Evolutionary conservation across 1,140 invertebrate species (phyloP), one percentile per base, ranked within the genome.

Genomic region (Ectropis grisescens): DNA sequence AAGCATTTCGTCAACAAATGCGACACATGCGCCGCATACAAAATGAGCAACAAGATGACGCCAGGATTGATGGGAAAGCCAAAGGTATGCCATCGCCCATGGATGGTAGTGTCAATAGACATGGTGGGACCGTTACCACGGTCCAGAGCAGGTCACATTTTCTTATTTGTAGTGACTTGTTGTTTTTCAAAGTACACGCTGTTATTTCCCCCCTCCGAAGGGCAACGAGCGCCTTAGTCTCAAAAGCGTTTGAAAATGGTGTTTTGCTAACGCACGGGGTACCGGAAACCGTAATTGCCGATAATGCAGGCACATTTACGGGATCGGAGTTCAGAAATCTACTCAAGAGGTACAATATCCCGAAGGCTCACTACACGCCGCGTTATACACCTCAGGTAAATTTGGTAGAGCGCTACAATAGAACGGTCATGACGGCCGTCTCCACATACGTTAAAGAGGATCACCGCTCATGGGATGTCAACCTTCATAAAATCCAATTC

Each of bases 121-220:
- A 4, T 19, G 8, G 8, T 19, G 16, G 16, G 16, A 19, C 16
- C 16, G 3, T 19, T 19, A 19, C 16, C 16, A 3, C 16, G 16
- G 3, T 19, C 16, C 3, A 4, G 3, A 8, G 3, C 3, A 19
- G 16, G 16, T 19, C 8, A 19, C n/a, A 12, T 32, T 25, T 57
- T 45, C 49, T 11, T 79, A 1, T 32, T 82, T 1, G 70, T 81
- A 0, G 41, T 68, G 2, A 59, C 53, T 1, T 75, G 81, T 33
- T 44, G 57, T 5, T 68, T 79, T 19, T 61, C 58, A 4, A 71
- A 70, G 29, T 71, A 58, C 22, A 37, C 40, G 13, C 31, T 49
- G 8, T 13, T 41, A 9, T 49, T 45, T 14, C 47, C 60, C n/a
- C 16, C 0, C n/a, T 72, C 0, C 28, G 49, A 5, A 27, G 43